phyloP scores from a whole-genome alignment of 2,888 invertebrate species.

The Mythimna ferrago region DNA sequence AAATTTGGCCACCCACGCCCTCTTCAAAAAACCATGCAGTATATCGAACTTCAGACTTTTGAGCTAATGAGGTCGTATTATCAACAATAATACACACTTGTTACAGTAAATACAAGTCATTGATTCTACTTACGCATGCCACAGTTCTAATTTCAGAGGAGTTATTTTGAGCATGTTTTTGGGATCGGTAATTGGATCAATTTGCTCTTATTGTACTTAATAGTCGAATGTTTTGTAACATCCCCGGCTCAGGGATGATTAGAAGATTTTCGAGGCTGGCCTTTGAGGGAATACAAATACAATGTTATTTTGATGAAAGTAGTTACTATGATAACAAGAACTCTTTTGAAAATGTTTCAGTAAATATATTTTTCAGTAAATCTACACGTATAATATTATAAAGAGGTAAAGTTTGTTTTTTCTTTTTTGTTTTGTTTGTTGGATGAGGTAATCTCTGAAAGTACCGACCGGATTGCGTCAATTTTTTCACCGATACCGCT shows the following conservation, averaged over 20 bases:
- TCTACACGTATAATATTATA: too few species aligned
- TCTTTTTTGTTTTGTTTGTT: too few species aligned
- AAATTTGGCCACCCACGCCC: too few species aligned
- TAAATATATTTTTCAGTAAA: too few species aligned
- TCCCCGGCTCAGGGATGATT: conserved; percentile 30
- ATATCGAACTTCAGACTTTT: conserved; percentile 4
- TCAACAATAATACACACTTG: conserved; percentile 36
- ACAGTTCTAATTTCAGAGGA: conserved; percentile 79
- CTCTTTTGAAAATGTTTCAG: neutral
- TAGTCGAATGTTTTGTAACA: conserved; percentile 33
- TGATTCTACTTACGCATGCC: conserved; percentile 81
- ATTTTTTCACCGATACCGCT: too few species aligned
- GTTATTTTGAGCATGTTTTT: conserved; percentile 78
- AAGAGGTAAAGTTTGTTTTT: too few species aligned
- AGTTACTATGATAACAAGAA: neutral
- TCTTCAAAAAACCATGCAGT: neutral
- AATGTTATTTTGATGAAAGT: neutral
- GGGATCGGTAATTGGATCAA: conserved; percentile 78
- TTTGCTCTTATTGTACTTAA: conserved; percentile 77
- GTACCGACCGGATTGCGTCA: too few species aligned
- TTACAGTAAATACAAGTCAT: conserved; percentile 55
- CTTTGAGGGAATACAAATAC: conserved; percentile 6
- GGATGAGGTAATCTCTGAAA: too few species aligned
- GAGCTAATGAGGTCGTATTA: conserved; percentile 46
- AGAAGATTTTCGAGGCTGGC: conserved; percentile 20